Conservation (phyloP, 2,113 vertebrate genomes). For the Cyanoramphus novaezelandiae region DNA sequence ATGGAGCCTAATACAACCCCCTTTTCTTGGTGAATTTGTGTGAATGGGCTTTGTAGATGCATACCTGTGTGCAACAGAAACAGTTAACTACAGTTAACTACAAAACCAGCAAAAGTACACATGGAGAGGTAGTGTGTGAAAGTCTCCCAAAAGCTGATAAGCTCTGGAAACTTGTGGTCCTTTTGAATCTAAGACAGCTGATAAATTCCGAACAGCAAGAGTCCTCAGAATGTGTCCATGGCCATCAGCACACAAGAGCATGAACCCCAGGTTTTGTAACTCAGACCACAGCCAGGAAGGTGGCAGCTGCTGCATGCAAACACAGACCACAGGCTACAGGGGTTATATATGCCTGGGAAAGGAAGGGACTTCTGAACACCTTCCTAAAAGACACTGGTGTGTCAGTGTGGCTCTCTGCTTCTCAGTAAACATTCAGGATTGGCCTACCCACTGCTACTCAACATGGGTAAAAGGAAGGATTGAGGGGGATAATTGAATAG, state of each 20-base stretch:
- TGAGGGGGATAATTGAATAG: background rate
- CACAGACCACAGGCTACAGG: background rate
- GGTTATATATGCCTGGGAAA: background rate
- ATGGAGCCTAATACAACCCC: background rate
- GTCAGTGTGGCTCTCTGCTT: background rate
- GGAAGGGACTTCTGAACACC: background rate
- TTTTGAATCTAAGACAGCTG: background rate
- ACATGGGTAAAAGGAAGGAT: background rate
- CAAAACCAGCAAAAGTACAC: background rate
- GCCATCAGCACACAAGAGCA: background rate
- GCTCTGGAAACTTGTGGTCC: background rate
- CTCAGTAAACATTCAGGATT: background rate
- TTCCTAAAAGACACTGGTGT: background rate
- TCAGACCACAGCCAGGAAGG: background rate
- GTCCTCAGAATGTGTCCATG: background rate
- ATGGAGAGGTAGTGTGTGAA: background rate
- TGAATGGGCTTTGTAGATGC: background rate
- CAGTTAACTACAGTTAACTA: background rate
- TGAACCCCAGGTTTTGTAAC: rapidly evolving
- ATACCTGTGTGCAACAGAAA: background rate
- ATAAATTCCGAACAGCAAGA: background rate
- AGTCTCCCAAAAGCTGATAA: background rate
- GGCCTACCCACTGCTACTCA: background rate
- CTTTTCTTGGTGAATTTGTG: background rate
- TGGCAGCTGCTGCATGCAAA: background rate